phyloP scores from a whole-genome alignment of 2,113 vertebrate genomes.

The Anoura caudifer region DNA sequence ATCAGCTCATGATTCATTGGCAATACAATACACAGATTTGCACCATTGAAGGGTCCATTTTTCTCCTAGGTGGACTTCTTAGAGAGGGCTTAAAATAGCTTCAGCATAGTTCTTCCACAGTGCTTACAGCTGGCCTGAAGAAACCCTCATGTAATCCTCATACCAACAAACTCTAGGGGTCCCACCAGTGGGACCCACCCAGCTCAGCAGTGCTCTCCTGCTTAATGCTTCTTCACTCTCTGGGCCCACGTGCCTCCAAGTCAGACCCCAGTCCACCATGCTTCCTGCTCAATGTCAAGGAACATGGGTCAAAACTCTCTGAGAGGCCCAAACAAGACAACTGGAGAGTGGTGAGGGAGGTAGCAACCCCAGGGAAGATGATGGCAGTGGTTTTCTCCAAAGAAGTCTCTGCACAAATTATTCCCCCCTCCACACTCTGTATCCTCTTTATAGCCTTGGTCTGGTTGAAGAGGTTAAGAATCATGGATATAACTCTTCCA shows the following conservation, averaged over 20 bases:
- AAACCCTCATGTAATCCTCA: not conserved
- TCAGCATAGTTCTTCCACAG: not conserved
- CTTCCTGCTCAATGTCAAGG: not conserved
- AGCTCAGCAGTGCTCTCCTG: not conserved
- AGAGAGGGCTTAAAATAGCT: not conserved
- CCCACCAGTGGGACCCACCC: accelerated
- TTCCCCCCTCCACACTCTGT: accelerated
- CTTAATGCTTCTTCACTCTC: not conserved
- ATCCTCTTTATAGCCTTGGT: not conserved
- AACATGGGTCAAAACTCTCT: not conserved
- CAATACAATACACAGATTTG: accelerated
- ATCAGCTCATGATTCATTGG: not conserved
- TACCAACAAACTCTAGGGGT: not conserved
- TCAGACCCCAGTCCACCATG: not conserved
- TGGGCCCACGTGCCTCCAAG: not conserved
- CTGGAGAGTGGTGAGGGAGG: not conserved
- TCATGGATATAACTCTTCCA: not conserved
- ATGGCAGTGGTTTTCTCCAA: not conserved
- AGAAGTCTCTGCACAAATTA: not conserved
- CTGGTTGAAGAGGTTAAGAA: not conserved
- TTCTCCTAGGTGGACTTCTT: not conserved
- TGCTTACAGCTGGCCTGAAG: not conserved
- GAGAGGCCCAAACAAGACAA: not conserved
- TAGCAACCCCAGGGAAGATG: too few species aligned
- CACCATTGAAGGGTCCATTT: accelerated